Percentiles rank a stretch among this genome's conserved stretches.
phyloP scores from a whole-genome alignment of 2,113 vertebrate species.

The Dipodomys merriami region DNA sequence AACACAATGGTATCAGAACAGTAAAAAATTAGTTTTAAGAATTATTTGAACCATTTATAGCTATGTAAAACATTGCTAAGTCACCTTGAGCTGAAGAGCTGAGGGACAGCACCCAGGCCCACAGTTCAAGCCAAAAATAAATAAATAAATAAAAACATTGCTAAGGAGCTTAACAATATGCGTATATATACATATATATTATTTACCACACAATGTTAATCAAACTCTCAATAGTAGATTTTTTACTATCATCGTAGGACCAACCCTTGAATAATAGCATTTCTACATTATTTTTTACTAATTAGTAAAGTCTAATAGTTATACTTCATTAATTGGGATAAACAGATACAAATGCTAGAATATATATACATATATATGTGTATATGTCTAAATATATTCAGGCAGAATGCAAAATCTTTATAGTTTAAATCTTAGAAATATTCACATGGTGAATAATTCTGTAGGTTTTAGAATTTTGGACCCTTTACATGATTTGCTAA shows the following conservation, averaged over 20 bases:
- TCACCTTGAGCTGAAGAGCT: too few relatives aligned
- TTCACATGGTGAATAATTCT: constrained; percentile 22
- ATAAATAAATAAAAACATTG: background rate
- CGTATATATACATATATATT: background rate
- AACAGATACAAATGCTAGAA: background rate
- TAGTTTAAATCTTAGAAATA: constrained; percentile 17
- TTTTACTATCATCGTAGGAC: background rate
- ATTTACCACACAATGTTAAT: background rate
- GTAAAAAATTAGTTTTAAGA: constrained; percentile 22
- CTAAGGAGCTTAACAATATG: background rate
- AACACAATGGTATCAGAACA: background rate
- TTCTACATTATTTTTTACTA: constrained; percentile 13
- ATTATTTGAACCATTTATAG: constrained; percentile 17
- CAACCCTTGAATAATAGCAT: background rate
- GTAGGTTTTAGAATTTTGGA: constrained; percentile 28
- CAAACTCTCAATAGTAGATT: background rate
- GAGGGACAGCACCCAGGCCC: too few relatives aligned
- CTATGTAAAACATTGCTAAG: background rate
- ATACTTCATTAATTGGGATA: constrained; percentile 1
- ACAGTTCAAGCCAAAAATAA: too few relatives aligned
- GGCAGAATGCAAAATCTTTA: background rate
- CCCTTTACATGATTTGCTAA: constrained; percentile 34
- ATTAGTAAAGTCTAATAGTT: background rate
- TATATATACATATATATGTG: background rate
- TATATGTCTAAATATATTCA: background rate